Base-by-base conservation (phyloP, 2,797 vertebrate species). In the Scarus forsteni region DNA sequence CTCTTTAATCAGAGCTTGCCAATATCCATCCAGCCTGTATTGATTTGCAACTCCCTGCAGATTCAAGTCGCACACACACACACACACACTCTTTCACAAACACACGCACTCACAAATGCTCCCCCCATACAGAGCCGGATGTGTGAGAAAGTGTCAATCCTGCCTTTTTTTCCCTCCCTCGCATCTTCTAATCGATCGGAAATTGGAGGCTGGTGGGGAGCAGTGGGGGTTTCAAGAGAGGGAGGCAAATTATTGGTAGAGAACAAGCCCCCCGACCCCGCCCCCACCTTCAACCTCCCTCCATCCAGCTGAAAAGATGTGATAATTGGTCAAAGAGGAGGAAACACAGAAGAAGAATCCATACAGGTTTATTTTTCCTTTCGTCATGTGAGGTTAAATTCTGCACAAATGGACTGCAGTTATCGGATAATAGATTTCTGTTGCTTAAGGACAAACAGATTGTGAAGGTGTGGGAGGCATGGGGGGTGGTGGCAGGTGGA, bases 181-280 rank as follows among this genome's bases (percentile, higher is more conserved):
- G 81, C 77, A 67, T 90, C 86, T 80, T 86, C 82, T 85, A 87
- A 94, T 94, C 90, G 65, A 94, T 93, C 43, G 66, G 80, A 87
- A 81, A 88, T 77, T 67, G 0, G 66, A 83, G 78, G 56, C 48
- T 83, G 77, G 51, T 42, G 44, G 46, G 56, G 60, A 59, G 66
- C 53, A 66, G 66, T 67, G 72, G 55, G 52, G 66, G 53, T 73
- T 16, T 38, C 8, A 39, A 50, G 50, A 10, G 54, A 58, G 62
- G 59, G 35, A 44, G 79, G 60, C 44, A 56, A 65, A 68, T 79
- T 8, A 5, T 57, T 27, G 64, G 54, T 59, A 44, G 8, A 60
- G 59, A 66, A 84, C 55, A 52, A 43, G 43, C 46, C 67, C 18
- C 44, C 8, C 46, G 46, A 40, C 27, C 27, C 27, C 27, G 4